Percentiles rank a stretch among this genome's conserved stretches.
phyloP scores from a whole-genome alignment of 1,140 invertebrate genomes.

The Lerema accius region DNA sequence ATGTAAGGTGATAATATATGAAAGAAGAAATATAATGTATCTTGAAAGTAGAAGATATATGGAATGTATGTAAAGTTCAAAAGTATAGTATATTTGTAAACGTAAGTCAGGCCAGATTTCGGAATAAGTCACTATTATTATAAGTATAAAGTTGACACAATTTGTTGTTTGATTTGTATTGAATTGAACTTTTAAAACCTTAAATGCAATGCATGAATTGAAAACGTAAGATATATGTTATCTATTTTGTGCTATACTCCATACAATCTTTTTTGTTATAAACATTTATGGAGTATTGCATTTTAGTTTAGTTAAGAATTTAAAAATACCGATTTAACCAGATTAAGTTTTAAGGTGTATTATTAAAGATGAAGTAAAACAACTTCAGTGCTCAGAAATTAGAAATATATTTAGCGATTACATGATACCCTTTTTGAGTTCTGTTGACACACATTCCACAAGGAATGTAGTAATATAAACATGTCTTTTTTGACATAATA shows the following conservation, averaged over 20 bases:
- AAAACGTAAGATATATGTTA: slow-evolving; percentile 80
- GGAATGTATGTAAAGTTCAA: slow-evolving; percentile 24
- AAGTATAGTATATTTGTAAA: slow-evolving; percentile 29
- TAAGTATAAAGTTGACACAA: slow-evolving; percentile 60
- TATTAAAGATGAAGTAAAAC: slow-evolving; percentile 36
- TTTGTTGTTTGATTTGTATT: slow-evolving; percentile 79
- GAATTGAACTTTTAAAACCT: slow-evolving; percentile 77
- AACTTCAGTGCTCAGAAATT: slow-evolving; percentile 45
- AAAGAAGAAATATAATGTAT: too few species aligned
- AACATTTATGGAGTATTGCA: slow-evolving; percentile 58
- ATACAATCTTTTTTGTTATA: slow-evolving; percentile 46
- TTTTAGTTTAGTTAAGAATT: slow-evolving; percentile 48
- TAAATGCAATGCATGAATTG: slow-evolving; percentile 79
- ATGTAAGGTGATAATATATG: too few species aligned
- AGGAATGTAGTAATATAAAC: slow-evolving; percentile 57
- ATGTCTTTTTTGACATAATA: slow-evolving; percentile 75
- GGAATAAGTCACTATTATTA: slow-evolving; percentile 57
- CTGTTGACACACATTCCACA: slow-evolving; percentile 47
- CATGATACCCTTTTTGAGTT: slow-evolving; percentile 51
- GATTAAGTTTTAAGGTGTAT: slow-evolving; percentile 27
- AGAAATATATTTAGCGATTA: slow-evolving; percentile 38
- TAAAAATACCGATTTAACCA: slow-evolving; percentile 49
- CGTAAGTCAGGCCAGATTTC: slow-evolving; percentile 52
- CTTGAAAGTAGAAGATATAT: too few species aligned
- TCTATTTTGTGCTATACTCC: slow-evolving; percentile 66